phyloP scores from a whole-genome alignment of 2,888 invertebrate genomes.

The Leptarthrus brevirostris region DNA sequence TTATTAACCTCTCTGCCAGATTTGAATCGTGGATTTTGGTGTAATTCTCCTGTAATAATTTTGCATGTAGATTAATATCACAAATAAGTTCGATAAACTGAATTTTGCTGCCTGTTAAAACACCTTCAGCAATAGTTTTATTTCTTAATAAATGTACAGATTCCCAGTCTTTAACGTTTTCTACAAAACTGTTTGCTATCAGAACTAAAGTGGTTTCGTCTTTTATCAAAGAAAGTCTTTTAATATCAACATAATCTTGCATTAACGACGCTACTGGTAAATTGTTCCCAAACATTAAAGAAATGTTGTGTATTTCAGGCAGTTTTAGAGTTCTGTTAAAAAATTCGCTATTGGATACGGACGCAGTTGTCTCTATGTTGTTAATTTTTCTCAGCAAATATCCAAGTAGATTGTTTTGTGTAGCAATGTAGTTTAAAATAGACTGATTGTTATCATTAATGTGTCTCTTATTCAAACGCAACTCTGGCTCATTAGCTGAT shows the following conservation, averaged over 20 bases:
- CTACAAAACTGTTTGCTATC: conserved; percentile 52
- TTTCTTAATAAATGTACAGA: not conserved
- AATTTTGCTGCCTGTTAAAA: conserved; percentile 54
- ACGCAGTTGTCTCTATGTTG: conserved; percentile 22
- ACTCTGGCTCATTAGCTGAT: not conserved
- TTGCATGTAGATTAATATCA: conserved; percentile 60
- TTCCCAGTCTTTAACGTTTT: conserved; percentile 32
- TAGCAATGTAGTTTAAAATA: conserved; percentile 62
- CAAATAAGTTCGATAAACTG: conserved; percentile 59
- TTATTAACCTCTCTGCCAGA: conserved; percentile 63
- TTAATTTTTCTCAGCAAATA: conserved; percentile 61
- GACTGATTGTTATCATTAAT: conserved; percentile 59
- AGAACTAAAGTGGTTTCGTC: not conserved
- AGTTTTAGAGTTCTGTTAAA: conserved; percentile 58
- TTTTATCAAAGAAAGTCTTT: not conserved
- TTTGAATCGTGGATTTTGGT: conserved; percentile 62
- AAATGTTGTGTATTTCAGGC: conserved; percentile 57
- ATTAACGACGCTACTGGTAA: conserved; percentile 59
- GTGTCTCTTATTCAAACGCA: conserved; percentile 9
- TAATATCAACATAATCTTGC: conserved; percentile 27
- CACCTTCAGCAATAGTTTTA: not conserved
- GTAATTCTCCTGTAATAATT: conserved; percentile 61
- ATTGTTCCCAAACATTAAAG: conserved; percentile 59
- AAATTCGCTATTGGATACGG: conserved; percentile 57
- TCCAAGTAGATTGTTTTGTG: conserved; percentile 62